Conservation (phyloP, 2,888 invertebrate species). For the Dastarcus helophoroides region DNA sequence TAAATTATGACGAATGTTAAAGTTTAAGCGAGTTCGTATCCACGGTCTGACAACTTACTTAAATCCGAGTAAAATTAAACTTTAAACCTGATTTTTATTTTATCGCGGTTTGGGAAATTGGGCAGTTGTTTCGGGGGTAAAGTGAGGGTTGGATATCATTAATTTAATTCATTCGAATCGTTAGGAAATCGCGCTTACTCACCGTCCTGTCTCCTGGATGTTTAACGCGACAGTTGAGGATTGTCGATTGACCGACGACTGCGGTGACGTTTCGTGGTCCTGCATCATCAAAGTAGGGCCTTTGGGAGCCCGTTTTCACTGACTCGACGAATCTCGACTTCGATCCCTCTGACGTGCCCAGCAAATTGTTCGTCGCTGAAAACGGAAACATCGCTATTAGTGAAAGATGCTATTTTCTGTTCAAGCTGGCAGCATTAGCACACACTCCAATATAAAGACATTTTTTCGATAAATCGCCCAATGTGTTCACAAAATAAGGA, state of each 20-base stretch:
- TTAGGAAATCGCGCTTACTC: slow-evolving; percentile 33
- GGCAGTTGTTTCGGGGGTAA: no score
- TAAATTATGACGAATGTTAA: no score
- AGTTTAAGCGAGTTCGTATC: no score
- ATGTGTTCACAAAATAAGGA: no score
- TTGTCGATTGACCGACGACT: slow-evolving; percentile 70
- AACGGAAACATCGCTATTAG: not conserved
- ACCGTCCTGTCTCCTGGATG: slow-evolving; percentile 81
- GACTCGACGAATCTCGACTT: slow-evolving; percentile 8
- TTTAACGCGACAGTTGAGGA: slow-evolving; percentile 72
- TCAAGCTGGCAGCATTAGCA: not conserved
- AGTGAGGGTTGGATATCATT: no score
- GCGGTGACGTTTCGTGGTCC: slow-evolving; percentile 73
- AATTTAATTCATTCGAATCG: no score
- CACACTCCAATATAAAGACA: not conserved
- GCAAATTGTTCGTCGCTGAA: slow-evolving; percentile 7
- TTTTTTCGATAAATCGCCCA: no score
- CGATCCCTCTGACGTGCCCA: slow-evolving; percentile 4
- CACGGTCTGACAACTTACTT: no score
- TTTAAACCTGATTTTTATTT: no score
- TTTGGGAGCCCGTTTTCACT: slow-evolving; percentile 45
- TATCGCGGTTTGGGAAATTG: no score
- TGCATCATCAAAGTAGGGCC: slow-evolving; percentile 77
- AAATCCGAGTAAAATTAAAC: no score
- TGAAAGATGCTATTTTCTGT: not conserved